Percentiles rank a stretch among this genome's conserved stretches.
These are phyloP conservation scores for Sarcophaga peregrina DNA, from an alignment of 1,140 invertebrate genomes.

Conservation along the genomic window DNA sequence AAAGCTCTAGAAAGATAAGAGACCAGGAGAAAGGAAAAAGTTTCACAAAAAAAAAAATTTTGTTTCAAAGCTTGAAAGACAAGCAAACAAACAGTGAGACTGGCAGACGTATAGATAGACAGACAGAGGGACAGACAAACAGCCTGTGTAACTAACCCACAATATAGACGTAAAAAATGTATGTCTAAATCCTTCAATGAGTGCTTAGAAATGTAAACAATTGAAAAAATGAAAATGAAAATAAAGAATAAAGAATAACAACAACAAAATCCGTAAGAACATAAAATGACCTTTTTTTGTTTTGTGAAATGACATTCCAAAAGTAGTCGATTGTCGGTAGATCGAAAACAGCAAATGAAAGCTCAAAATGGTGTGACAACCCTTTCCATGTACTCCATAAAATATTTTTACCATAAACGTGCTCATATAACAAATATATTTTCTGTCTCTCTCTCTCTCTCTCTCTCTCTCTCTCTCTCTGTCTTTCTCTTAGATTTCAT, in stretches of 20 bases:
- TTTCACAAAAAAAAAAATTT: too few species aligned
- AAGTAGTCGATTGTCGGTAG: neutral
- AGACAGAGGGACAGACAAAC: neutral
- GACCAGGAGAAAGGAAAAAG: too few species aligned
- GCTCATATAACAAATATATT: too few species aligned
- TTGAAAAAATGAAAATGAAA: neutral
- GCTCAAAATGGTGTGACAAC: too few species aligned
- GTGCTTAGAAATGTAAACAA: conserved; percentile 10
- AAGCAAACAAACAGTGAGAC: neutral
- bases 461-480: too few species aligned
- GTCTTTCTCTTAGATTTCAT: too few species aligned
- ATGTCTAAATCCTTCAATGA: neutral
- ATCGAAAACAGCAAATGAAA: too few species aligned
- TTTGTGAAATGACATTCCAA: neutral
- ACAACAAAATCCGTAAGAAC: neutral
- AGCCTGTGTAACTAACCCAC: neutral
- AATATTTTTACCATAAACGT: too few species aligned
- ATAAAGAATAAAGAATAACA: neutral
- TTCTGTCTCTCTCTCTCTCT: too few species aligned
- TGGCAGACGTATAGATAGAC: neutral
- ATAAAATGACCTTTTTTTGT: conserved; percentile 10
- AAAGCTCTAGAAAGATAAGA: too few species aligned
- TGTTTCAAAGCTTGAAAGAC: neutral
- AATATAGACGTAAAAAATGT: neutral
- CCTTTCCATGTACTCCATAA: too few species aligned